Evolutionary conservation across 1,140 invertebrate species (phyloP).

Genomic region (Eumeta japonica): DNA sequence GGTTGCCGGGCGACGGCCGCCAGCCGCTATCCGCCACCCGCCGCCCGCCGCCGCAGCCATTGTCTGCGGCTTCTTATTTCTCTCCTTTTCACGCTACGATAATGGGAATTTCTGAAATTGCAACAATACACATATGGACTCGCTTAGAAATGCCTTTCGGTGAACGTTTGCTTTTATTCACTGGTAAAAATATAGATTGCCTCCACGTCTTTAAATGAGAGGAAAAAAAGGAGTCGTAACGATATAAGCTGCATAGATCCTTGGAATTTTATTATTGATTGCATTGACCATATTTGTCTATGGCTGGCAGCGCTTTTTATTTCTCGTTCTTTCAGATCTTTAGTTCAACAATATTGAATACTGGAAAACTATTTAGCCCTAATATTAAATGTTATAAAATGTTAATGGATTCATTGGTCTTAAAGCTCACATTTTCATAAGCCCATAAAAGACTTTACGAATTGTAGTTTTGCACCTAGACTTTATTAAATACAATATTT

Average conservation of each 20-base stretch:
- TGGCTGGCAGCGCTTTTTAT: neutral
- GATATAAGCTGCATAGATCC: too few species aligned
- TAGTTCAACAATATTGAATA: too few species aligned
- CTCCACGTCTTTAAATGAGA: neutral
- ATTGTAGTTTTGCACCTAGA: too few species aligned
- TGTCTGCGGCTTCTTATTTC: constrained; percentile 14
- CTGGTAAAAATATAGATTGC: neutral
- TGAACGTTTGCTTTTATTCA: neutral
- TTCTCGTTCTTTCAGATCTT: too few species aligned
- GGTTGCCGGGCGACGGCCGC: neutral
- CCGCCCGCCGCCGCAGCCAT: constrained; percentile 14
- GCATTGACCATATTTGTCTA: neutral
- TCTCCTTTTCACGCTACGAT: constrained; percentile 29
- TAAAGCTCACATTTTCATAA: too few species aligned
- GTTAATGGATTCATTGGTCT: too few species aligned
- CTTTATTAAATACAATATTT: too few species aligned
- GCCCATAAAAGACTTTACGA: too few species aligned
- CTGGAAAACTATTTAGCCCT: too few species aligned
- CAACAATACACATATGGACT: constrained; percentile 11
- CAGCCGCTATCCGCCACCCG: constrained; percentile 2
- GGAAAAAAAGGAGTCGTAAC: too few species aligned
- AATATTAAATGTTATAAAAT: too few species aligned
- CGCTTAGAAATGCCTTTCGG: constrained; percentile 14
- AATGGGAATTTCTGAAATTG: constrained; percentile 21
- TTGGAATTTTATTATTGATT: too few species aligned